Percentiles rank a stretch among this genome's conserved stretches.
These are phyloP conservation scores for Peribatodes rhomboidaria DNA, from an alignment of 2,888 invertebrate genomes.

Conservation along the genomic window DNA sequence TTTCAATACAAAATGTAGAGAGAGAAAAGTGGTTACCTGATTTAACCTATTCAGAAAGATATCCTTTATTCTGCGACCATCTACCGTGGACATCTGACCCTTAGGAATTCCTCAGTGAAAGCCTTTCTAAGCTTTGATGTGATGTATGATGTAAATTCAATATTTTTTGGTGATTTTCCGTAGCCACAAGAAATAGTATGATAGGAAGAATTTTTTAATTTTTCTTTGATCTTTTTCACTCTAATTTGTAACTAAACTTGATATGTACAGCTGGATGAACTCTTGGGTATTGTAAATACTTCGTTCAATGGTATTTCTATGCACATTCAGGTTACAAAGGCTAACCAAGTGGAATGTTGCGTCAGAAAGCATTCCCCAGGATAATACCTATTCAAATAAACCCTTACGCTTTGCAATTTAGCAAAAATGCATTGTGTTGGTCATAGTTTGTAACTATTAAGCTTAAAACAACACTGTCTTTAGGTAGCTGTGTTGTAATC, in stretches of 20 bases:
- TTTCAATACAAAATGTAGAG: conserved; percentile 46
- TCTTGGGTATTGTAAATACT: background rate
- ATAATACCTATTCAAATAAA: background rate
- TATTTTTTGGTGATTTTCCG: conserved; percentile 9
- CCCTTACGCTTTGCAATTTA: background rate
- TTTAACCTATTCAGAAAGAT: conserved; percentile 52
- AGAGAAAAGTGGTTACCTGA: conserved; percentile 44
- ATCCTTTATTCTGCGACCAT: conserved; percentile 44
- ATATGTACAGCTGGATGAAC: too few species aligned
- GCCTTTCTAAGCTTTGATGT: conserved; percentile 35
- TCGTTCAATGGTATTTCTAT: background rate
- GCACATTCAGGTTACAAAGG: background rate
- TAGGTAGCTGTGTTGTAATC: too few species aligned
- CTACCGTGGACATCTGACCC: conserved; percentile 36
- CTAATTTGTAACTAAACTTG: too few species aligned
- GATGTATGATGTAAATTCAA: conserved; percentile 13
- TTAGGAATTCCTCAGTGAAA: conserved; percentile 37
- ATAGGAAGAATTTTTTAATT: background rate
- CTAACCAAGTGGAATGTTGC: background rate
- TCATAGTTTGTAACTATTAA: too few species aligned
- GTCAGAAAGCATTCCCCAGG: background rate
- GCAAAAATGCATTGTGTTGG: background rate
- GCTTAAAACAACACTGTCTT: too few species aligned
- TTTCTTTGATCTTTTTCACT: background rate
- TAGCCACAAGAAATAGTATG: background rate